Base-by-base conservation (phyloP, 1,140 invertebrate genomes). In the Lordiphosa collinella region DNA sequence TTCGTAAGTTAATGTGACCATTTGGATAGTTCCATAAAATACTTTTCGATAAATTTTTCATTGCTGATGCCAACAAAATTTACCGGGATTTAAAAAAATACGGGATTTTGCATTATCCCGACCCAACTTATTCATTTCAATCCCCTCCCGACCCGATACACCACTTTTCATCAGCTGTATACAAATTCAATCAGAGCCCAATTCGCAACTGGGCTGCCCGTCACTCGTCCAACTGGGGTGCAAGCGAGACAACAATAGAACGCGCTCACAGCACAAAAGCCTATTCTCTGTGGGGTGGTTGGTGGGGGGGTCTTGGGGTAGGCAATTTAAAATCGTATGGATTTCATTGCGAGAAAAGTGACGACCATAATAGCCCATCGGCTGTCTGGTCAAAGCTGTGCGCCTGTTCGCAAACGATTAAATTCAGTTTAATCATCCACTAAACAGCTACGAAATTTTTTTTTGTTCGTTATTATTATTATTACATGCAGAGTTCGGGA, bases 401-500 rank as follows among this genome's bases (percentile, higher is more conserved):
- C 78, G 80, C 86, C 86, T 88, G 78, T 82, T 88, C 82, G 67
- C 86, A 88, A 88, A 88, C 86, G 86, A 88, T 88, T 88, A 88
- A 88, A 88, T 88, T 88, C 86, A 88, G 86, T 88, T 88, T 88
- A 88, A 88, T 88, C 86, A 88, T 88, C 86, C 86, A 88, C 86
- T 84, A 88, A 88, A 78, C 75, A 79, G 75, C 68, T 85, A 80
- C 75, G 78, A 79, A 68, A 85, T 79, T 85, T 79, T 67, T 73
- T 84, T 84, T 84, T 79, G 78, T 84, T 85, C 78, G 78, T 84
- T 84, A 84, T 84, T 84, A 84, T 84, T 84, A 84, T 85, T 82
- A 82, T 82, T 82, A 82, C 71, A 84, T 71, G 66, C 76, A 80
- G 71, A 12, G 13, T 11, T 49, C 3, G 18, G 25, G 52, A 18